Percentiles rank a stretch among this genome's conserved stretches.
Conservation (phyloP, 1,140 invertebrate genomes). For the Drosophila cardini region DNA sequence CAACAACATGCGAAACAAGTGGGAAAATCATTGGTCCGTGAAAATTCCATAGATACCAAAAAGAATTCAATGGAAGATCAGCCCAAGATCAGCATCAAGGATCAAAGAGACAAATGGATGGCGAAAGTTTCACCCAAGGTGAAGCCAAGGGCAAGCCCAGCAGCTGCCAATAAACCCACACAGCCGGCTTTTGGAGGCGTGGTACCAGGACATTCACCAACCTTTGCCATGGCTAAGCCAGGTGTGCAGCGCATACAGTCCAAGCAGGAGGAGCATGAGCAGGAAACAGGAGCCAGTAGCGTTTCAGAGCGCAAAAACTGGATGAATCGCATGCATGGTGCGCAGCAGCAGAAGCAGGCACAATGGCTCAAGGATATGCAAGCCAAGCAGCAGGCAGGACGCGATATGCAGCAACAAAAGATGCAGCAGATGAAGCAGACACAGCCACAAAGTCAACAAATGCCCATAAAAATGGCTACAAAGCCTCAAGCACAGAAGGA, state of each 20-base stretch:
- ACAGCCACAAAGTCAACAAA: neutral
- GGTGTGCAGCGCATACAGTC: neutral
- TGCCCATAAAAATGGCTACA: neutral
- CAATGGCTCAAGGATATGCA: conserved; percentile 67
- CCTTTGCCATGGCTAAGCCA: neutral
- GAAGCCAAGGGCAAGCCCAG: neutral
- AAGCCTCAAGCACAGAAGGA: neutral
- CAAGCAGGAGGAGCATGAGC: neutral
- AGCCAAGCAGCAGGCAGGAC: conserved; percentile 60
- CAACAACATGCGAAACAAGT: neutral
- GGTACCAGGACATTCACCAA: neutral
- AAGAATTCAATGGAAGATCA: conserved; percentile 5
- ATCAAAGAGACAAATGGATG: conserved; percentile 69
- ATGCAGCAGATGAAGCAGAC: conserved; percentile 36
- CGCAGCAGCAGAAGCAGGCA: conserved; percentile 59
- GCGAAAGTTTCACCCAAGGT: conserved; percentile 59
- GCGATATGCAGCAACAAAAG: conserved; percentile 45
- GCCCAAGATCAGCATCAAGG: conserved; percentile 32
- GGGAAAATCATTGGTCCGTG: neutral
- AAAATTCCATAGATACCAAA: conserved; percentile 16
- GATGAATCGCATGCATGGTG: conserved; percentile 70
- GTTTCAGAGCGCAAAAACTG: conserved; percentile 55
- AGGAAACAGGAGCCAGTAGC: conserved; percentile 22
- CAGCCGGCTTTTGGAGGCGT: neutral
- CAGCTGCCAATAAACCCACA: neutral